Evolutionary conservation across 2,888 invertebrate species (phyloP), one percentile per base, ranked within the genome.

Genomic region (Lasioglossum malachurum): DNA sequence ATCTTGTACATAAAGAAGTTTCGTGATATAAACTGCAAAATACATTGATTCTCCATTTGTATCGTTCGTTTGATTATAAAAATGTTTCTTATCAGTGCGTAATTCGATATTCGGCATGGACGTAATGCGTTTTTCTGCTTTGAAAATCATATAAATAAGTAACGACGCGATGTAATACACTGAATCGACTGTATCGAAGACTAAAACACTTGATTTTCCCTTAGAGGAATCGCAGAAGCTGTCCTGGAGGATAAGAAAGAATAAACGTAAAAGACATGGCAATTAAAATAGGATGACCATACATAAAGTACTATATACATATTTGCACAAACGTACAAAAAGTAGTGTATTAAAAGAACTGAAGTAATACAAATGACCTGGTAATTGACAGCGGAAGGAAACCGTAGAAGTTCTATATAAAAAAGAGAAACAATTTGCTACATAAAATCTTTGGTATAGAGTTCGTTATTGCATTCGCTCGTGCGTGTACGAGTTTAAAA

Each of bases 381-480:
- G 75, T 84, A 85, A 85, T 83, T 19, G 75, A 88, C 81, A 80
- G 72, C 64, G 78, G 35, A 72, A 57, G 41, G 49, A 83, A 74
- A 74, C 73, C 80, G 73, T 88, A 79, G 84, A 89, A 35, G 64
- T 64, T 64, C 64, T 64, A 64, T 64, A 31, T 31, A 64, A 31
- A 64, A 23, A 35, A 8, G 3, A 3, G 31, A 35, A 35, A 64
- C 3, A 31, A 64, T 64, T 64, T 64, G 8, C 67, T 88, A 88
- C 73, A 85, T 90, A 93, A 91, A 93, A 94, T 95, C 95, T 95
- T 95, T 95, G 95, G 95, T 93, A 95, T 94, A 92, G 91, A 87
- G 89, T 93, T 92, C 91, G 90, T 93, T 93, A 93, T 94, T 93
- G 93, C 93, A 92, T 91, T 92, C 71, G 75, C 67, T 76, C 71